phyloP scores from a whole-genome alignment of 2,113 vertebrate genomes.

The Pituophis catenifer region DNA sequence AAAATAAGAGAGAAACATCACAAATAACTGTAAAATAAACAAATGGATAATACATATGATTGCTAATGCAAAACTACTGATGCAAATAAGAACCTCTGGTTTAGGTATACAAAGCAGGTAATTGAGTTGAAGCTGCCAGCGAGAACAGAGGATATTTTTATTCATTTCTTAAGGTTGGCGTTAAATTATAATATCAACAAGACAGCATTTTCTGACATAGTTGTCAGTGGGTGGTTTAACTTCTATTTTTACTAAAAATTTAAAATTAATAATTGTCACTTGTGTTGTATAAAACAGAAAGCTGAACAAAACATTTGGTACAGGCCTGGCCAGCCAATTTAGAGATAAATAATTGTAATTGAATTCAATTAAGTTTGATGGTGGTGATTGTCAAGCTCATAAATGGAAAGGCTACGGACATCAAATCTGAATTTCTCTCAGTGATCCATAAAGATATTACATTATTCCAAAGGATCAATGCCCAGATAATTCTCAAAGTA shows the following conservation, averaged over 20 bases:
- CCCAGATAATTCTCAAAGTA: not conserved
- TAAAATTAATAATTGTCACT: not conserved
- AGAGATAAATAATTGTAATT: not conserved
- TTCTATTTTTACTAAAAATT: conserved; percentile 20
- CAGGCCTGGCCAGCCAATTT: not conserved
- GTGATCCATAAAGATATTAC: not conserved
- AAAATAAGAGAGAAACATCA: conserved; percentile 4
- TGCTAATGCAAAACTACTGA: conserved; percentile 21
- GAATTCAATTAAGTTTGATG: not conserved
- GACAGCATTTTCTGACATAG: not conserved
- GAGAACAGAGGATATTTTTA: not conserved
- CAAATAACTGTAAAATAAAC: not conserved
- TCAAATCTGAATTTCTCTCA: not conserved
- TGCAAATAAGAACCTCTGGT: conserved; percentile 20
- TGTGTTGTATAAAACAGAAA: not conserved
- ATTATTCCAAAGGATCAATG: not conserved
- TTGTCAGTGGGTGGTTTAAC: not conserved
- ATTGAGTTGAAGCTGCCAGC: conserved; percentile 10
- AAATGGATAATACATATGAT: conserved; percentile 17
- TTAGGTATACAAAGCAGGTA: not conserved
- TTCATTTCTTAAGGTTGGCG: not conserved
- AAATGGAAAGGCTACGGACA: not conserved
- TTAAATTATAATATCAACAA: not conserved
- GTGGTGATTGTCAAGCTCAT: not conserved
- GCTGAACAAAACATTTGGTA: not conserved